Evolutionary conservation across 1,140 invertebrate species (phyloP), one percentile per base, ranked within the genome.

Genomic region (Aricia agestis): DNA sequence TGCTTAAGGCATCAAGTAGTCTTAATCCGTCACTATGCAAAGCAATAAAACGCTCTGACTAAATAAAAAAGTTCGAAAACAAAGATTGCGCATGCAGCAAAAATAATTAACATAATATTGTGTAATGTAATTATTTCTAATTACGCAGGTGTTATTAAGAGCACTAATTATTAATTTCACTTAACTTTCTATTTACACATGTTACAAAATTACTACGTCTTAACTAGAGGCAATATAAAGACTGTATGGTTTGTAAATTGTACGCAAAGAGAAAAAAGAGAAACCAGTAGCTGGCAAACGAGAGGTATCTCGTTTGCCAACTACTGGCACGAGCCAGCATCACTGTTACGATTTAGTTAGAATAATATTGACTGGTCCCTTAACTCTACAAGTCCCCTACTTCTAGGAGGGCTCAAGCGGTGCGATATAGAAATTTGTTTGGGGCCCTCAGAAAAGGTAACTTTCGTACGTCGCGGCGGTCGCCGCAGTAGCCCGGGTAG

Each of bases 41-140:
- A 36, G 36, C 36, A 36, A 36, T 36, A 36, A 36, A 36, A 36
- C 45, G 13, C 10, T 52, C 45, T 13, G 45, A 11, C n/a, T 52
- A 10, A 52, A 15, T 36, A 36, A 52, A 52, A 52, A 52, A 52
- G 10, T 52, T 52, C 4, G 45, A 52, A 52, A 52, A 52, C 13
- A 15, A 45, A 52, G 45, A 52, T 52, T 52, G 45, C 45, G 45
- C 45, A 10, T 52, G 45, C 45, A 52, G 11, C 6, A 13, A 11
- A 68, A 36, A 17, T 68, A 68, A 59, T 59, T 13, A 17, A 7
- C 45, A 68, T 68, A n/a, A 36, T 57, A 18, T 68, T 31, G 41
- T 41, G 15, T 68, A 59, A 65, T 59, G 67, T 59, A 52, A 67
- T 19, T 72, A 68, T 72, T 68, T 72, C 65, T 72, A 72, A 72